Evolutionary conservation across 37 sponge, comb jelly and placozoan genomes (phyloP).

Genomic region (Beroe forskalii): DNA sequence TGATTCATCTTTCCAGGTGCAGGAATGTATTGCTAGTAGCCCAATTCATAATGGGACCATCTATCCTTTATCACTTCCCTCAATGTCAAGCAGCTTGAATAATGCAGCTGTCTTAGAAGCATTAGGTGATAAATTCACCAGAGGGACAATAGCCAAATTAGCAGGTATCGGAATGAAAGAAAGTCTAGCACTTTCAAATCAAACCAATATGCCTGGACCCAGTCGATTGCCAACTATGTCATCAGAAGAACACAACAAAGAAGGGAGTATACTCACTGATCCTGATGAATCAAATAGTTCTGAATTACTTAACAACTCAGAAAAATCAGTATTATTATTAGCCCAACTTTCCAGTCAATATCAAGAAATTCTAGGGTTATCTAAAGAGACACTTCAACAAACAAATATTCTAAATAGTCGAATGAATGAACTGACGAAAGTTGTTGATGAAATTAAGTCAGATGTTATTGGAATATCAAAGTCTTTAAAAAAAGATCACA

Average conservation of each 20-base stretch:
- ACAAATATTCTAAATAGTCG: neutral
- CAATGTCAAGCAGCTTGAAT: neutral
- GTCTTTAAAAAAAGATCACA: neutral
- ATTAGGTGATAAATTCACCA: neutral
- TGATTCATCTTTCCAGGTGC: neutral
- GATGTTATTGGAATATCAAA: neutral
- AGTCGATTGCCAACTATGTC: neutral
- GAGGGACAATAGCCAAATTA: neutral
- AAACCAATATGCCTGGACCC: neutral
- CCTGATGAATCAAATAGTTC: no score
- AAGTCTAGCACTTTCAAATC: neutral
- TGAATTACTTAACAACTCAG: neutral
- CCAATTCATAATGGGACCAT: neutral
- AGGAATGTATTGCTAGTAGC: neutral
- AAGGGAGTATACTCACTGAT: no score
- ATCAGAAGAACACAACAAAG: neutral
- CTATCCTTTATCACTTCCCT: neutral
- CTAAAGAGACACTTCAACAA: constrained; percentile 1
- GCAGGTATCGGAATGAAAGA: neutral
- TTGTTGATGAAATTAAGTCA: constrained; percentile 11
- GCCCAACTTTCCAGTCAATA: neutral
- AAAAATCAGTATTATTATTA: neutral
- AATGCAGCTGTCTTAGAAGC: neutral
- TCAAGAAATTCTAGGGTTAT: neutral
- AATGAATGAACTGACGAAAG: neutral